These are phyloP conservation scores for Salminus brasiliensis DNA, from an alignment of 2,113 vertebrate genomes.

Conservation along the genomic window DNA sequence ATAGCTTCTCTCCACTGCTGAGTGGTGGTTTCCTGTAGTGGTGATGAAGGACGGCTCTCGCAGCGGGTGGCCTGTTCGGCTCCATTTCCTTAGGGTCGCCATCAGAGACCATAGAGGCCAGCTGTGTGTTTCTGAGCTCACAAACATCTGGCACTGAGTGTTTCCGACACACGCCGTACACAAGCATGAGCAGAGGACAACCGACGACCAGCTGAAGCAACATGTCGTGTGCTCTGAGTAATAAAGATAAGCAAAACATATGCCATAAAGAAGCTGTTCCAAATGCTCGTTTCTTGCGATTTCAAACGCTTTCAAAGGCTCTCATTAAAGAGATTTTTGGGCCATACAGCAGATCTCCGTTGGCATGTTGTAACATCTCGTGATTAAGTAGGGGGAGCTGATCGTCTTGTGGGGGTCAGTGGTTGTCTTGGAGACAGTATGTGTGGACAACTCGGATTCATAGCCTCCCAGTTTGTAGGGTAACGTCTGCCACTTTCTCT, in stretches of 20 bases:
- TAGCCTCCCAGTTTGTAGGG: not conserved
- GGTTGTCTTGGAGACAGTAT: not conserved
- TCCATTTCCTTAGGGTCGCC: conserved; percentile 47
- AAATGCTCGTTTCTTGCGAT: not conserved
- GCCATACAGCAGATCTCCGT: not conserved
- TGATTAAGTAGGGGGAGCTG: not conserved
- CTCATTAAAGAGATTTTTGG: not conserved
- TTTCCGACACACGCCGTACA: not conserved
- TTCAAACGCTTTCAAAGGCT: not conserved
- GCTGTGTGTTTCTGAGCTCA: conserved; percentile 54
- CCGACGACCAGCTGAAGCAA: not conserved
- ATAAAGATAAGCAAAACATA: not conserved
- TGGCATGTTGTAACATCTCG: not conserved
- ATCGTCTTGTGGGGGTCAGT: not conserved
- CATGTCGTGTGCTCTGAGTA: not conserved
- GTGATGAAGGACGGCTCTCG: conserved; percentile 42
- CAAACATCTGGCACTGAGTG: conserved; percentile 2
- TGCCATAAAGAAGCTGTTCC: too few relatives aligned
- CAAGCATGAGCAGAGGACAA: not conserved
- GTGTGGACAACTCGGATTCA: not conserved
- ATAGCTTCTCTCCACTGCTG: not conserved
- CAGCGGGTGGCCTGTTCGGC: conserved; percentile 59
- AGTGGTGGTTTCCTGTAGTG: conserved; percentile 57
- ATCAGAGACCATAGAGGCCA: conserved; percentile 51
- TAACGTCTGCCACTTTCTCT: not conserved